Evolutionary conservation across 1,140 invertebrate genomes (phyloP).

Genomic region (Trachymyrmex septentrionalis): DNA sequence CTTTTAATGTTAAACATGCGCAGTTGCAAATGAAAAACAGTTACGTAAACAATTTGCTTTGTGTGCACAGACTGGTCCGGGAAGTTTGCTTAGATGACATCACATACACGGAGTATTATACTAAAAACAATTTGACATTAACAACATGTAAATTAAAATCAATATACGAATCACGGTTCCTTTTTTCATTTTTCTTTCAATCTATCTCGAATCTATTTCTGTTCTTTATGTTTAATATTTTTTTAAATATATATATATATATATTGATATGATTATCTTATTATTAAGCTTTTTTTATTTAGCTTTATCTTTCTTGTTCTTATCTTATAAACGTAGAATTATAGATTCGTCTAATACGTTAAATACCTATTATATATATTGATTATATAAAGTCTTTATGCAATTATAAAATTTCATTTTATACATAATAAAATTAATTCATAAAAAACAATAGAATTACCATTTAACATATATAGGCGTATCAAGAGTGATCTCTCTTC

Average conservation of each 20-base stretch:
- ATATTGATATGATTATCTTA: background rate
- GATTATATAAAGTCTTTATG: too few relatives aligned
- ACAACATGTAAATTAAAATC: background rate
- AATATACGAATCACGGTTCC: background rate
- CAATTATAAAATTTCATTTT: too few relatives aligned
- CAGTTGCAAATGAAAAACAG: slow-evolving; percentile 15
- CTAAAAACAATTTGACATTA: background rate
- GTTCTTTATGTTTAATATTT: too few relatives aligned
- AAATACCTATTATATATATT: too few relatives aligned
- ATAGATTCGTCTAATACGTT: too few relatives aligned
- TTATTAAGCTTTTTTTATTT: slow-evolving; percentile 10
- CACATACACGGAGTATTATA: background rate
- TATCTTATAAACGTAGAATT: slow-evolving; percentile 5
- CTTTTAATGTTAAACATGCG: slow-evolving; percentile 40
- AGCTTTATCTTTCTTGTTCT: background rate
- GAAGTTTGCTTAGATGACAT: background rate
- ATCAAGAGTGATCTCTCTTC: too few relatives aligned
- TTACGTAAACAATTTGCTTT: slow-evolving; percentile 23
- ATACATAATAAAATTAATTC: background rate
- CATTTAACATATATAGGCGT: background rate
- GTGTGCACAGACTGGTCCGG: background rate
- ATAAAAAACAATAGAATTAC: background rate
- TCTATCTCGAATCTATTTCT: background rate
- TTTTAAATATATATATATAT: too few relatives aligned
- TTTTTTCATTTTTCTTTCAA: background rate